Percentiles rank a stretch among this genome's conserved stretches.
Conservation (phyloP, 2,888 invertebrate species). For the Spicauda simplicius region DNA sequence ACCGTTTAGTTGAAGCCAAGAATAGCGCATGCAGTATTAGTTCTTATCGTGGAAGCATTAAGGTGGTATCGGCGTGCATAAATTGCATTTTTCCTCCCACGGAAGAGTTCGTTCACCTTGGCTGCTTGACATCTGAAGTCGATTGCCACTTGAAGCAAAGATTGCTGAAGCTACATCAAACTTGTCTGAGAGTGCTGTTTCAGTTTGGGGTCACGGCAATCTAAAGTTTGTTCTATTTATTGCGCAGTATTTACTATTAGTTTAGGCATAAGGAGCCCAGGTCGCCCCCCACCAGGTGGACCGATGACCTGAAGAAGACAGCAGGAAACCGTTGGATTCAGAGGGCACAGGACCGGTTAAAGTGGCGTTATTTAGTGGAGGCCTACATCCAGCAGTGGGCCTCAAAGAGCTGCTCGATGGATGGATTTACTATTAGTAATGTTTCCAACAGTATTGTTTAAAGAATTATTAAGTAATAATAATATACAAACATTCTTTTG, state of each 20-base stretch:
- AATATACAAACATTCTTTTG: no score
- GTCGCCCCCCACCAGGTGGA: no score
- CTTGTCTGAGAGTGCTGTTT: conserved; percentile 11
- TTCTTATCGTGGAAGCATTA: conserved; percentile 7
- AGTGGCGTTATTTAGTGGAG: no score
- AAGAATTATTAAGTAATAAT: no score
- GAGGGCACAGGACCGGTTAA: no score
- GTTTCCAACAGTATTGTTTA: no score
- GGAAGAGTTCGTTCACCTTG: conserved; percentile 25
- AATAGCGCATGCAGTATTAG: conserved; percentile 17
- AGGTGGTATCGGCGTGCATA: conserved; percentile 14
- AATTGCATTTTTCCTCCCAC: conserved; percentile 26
- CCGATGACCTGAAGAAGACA: no score
- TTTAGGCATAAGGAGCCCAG: no score
- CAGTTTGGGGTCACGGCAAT: not conserved
- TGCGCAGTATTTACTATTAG: not conserved
- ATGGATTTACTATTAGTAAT: no score
- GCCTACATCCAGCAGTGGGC: no score
- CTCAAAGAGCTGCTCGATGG: no score
- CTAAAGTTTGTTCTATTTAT: not conserved
- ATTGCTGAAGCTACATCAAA: not conserved
- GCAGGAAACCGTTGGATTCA: no score
- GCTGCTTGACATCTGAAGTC: conserved; percentile 23
- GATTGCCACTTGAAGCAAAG: conserved; percentile 23
- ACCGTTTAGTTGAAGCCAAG: conserved; percentile 23